These are phyloP conservation scores for Chrysomallon squamiferum DNA, from an alignment of 1,140 invertebrate genomes.

Conservation along the genomic window DNA sequence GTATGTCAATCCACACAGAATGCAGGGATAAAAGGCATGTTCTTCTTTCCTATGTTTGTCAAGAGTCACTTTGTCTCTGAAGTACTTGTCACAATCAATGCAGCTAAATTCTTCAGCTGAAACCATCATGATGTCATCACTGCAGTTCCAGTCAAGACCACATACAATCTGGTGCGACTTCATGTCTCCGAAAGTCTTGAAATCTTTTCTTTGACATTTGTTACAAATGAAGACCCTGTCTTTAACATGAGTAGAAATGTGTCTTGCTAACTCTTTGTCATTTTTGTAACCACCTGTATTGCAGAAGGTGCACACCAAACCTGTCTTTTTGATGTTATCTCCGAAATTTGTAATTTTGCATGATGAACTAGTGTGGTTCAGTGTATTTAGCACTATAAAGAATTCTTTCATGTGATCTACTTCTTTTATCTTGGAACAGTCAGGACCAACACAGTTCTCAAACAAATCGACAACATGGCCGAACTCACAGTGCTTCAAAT, in stretches of 20 bases:
- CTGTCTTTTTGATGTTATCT: too few species aligned
- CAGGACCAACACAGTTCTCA: too few species aligned
- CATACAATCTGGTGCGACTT: constrained; percentile 1
- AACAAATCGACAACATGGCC: too few species aligned
- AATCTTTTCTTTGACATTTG: background rate
- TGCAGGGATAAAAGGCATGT: constrained; percentile 43
- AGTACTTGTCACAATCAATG: constrained; percentile 26
- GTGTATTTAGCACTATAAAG: too few species aligned
- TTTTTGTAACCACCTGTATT: too few species aligned
- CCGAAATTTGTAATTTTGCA: too few species aligned
- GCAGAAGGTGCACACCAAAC: too few species aligned
- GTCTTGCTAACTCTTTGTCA: background rate
- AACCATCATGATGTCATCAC: background rate
- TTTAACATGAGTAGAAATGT: background rate
- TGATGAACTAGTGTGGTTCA: too few species aligned
- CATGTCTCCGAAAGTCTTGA: background rate
- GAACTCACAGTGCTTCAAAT: background rate
- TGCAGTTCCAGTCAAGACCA: constrained; percentile 1
- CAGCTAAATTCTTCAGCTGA: constrained; percentile 21
- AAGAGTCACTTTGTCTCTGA: constrained; percentile 21
- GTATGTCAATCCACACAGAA: constrained; percentile 54
- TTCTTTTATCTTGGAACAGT: too few species aligned
- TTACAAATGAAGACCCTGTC: background rate
- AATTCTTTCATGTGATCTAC: too few species aligned
- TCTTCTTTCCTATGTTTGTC: constrained; percentile 31